Conservation (phyloP, 1,140 invertebrate species). For the Conus ventricosus region DNA sequence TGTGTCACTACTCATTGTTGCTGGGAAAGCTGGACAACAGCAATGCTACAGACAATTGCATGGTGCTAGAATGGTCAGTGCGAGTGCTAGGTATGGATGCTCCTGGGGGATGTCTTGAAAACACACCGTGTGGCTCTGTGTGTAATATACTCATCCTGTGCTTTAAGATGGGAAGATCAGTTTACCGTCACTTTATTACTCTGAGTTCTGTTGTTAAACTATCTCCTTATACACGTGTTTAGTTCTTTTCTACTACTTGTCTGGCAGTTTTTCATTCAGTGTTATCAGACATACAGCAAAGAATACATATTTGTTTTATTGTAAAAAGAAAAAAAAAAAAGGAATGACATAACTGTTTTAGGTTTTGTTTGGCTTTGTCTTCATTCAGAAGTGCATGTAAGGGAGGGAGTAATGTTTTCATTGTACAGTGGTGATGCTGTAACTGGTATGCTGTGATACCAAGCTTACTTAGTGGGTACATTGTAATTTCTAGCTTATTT, state of each 20-base stretch:
- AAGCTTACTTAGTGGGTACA: neutral
- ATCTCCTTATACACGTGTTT: neutral
- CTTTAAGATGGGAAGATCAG: neutral
- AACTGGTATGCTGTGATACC: neutral
- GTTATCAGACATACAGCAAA: neutral
- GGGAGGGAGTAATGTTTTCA: neutral
- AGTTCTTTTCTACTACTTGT: neutral
- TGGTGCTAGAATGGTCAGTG: slow-evolving; percentile 24
- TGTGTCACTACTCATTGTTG: neutral
- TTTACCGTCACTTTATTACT: neutral
- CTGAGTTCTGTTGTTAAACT: neutral
- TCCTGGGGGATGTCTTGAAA: neutral
- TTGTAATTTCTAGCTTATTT: neutral
- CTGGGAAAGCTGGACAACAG: neutral
- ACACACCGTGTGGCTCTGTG: slow-evolving; percentile 1
- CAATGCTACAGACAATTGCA: slow-evolving; percentile 2
- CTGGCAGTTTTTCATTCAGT: neutral
- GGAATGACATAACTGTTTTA: neutral
- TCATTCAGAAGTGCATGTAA: too few species aligned
- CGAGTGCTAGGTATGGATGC: neutral
- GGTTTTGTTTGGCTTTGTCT: too few species aligned
- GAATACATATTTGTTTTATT: neutral
- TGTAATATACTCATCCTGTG: slow-evolving; percentile 4
- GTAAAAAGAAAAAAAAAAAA: neutral
- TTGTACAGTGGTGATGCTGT: neutral